Percentiles rank a stretch among this genome's conserved stretches.
These are phyloP conservation scores for Rhimphoctona megacephalus DNA, from an alignment of 2,888 invertebrate genomes.

Conservation along the genomic window DNA sequence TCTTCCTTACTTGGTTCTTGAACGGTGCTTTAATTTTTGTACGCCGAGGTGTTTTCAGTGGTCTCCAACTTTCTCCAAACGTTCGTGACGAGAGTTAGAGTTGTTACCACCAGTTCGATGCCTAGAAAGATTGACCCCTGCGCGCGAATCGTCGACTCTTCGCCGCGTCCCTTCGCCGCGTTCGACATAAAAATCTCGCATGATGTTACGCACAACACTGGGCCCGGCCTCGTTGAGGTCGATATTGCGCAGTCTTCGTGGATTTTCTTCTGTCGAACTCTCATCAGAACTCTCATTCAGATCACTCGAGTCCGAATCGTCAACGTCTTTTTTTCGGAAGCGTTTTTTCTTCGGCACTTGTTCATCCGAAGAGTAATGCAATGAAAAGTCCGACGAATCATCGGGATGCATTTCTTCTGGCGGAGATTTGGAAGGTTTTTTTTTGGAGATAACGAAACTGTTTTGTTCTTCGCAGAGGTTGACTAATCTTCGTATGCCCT, in stretches of 20 bases:
- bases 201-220: neutral
- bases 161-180: neutral
- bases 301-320: neutral
- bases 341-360: neutral
- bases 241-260: neutral
- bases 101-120: too few species aligned
- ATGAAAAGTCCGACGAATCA: neutral
- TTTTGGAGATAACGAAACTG: neutral
- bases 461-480: neutral
- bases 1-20: neutral
- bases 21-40: neutral
- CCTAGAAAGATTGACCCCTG: neutral
- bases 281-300: neutral
- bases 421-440: neutral
- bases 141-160: neutral
- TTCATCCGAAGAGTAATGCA: neutral
- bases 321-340: neutral
- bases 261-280: neutral
- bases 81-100: neutral
- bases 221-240: neutral
- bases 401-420: neutral
- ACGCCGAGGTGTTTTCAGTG: neutral
- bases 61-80: neutral
- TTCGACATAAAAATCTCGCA: neutral
- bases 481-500: neutral